Conservation (phyloP, 1,140 invertebrate genomes). For the Melanaphis sacchari region DNA sequence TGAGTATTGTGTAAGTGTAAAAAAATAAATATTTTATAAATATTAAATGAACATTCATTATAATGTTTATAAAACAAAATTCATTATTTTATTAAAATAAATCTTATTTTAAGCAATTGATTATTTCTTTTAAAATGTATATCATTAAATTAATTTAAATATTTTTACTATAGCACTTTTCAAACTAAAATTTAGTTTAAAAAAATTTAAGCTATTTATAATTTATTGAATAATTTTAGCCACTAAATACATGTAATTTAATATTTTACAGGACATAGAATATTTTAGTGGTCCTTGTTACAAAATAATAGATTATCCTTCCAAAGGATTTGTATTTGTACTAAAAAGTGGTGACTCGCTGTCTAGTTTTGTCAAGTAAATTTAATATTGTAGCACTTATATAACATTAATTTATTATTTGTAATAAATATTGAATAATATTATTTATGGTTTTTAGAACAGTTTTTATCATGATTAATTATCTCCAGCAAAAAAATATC, state of each 20-base stretch:
- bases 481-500: constrained; percentile 68
- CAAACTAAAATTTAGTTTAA: neutral
- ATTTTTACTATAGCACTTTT: neutral
- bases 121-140: neutral
- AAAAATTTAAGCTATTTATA: constrained; percentile 43
- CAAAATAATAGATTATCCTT: constrained; percentile 67
- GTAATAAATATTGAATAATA: neutral
- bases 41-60: neutral
- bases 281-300: constrained; percentile 67
- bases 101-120: neutral
- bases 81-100: neutral
- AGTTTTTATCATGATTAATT: constrained; percentile 66
- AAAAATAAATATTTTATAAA: constrained; percentile 17
- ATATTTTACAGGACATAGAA: constrained; percentile 66
- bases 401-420: neutral
- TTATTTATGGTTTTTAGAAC: constrained; percentile 60
- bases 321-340: constrained; percentile 72
- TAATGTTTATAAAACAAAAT: neutral
- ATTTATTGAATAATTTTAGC: neutral
- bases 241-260: constrained; percentile 12
- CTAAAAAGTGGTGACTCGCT: constrained; percentile 64
- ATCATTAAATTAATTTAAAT: neutral
- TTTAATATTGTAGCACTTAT: constrained; percentile 17
- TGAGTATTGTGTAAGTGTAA: constrained; percentile 70
- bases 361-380: constrained; percentile 62